Conservation (phyloP, 2,888 invertebrate genomes). For the Spodoptera exigua region DNA sequence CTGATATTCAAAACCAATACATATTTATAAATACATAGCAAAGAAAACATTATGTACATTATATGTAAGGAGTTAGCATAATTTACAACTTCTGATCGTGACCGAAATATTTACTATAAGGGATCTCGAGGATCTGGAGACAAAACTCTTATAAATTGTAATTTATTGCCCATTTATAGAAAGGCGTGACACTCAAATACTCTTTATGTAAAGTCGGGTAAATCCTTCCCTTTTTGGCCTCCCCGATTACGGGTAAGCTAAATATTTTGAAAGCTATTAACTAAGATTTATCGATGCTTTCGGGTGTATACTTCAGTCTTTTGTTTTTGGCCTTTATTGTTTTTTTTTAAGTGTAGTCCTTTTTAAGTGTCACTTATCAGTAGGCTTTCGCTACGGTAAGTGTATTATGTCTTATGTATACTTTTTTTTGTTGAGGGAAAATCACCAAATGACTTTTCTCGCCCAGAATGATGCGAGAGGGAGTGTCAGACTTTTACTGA, state of each 20-base stretch:
- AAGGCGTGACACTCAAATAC: constrained; percentile 18
- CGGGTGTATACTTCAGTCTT: constrained; percentile 1
- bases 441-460: too few relatives aligned
- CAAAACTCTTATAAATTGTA: constrained; percentile 41
- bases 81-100: constrained; percentile 13
- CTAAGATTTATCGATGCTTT: constrained; percentile 8
- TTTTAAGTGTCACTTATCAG: not conserved
- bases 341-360: not conserved
- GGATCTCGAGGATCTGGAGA: constrained; percentile 13
- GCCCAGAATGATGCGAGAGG: too few relatives aligned
- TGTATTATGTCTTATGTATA: too few relatives aligned
- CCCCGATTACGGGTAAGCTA: constrained; percentile 6
- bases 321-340: not conserved
- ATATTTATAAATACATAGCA: too few relatives aligned
- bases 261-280: constrained; percentile 22
- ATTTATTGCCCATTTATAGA: constrained; percentile 48
- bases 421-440: too few relatives aligned
- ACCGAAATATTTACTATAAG: constrained; percentile 20
- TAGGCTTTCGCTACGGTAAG: too few relatives aligned
- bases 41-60: not conserved
- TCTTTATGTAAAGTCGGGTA: constrained; percentile 42
- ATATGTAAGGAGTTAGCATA: constrained; percentile 6
- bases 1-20: too few relatives aligned
- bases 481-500: too few relatives aligned
- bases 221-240: constrained; percentile 25